These are phyloP conservation scores for Dromiciops gliroides DNA, from an alignment of 2,113 vertebrate species.

Conservation along the genomic window DNA sequence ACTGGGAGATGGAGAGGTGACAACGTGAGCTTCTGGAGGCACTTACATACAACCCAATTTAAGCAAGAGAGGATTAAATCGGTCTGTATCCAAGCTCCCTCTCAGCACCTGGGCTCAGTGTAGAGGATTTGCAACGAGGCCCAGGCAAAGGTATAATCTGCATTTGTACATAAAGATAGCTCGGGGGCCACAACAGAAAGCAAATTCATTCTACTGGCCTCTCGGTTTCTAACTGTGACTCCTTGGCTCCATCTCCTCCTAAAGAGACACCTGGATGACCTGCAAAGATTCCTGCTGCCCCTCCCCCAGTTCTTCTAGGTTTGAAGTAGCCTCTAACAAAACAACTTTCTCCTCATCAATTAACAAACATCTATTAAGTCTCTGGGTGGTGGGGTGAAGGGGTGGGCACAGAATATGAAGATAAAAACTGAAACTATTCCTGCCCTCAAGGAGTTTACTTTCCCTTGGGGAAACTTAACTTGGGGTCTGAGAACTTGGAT, in stretches of 20 bases:
- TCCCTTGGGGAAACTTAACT: background rate
- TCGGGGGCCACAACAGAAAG: background rate
- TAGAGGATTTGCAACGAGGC: background rate
- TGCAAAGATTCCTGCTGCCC: background rate
- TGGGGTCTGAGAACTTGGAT: background rate
- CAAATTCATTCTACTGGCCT: background rate
- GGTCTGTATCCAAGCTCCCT: background rate
- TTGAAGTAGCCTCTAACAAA: background rate
- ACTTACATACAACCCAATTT: background rate
- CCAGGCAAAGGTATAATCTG: background rate
- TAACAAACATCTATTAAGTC: background rate
- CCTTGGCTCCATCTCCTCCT: background rate
- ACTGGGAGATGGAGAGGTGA: background rate
- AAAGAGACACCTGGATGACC: background rate
- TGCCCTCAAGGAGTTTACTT: background rate
- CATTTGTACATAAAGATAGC: background rate
- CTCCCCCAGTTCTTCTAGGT: background rate
- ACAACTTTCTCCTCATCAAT: background rate
- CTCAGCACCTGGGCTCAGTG: background rate
- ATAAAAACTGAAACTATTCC: background rate
- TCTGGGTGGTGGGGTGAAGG: background rate
- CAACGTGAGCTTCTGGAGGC: background rate
- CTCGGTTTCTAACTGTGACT: background rate
- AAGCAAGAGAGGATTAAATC: background rate
- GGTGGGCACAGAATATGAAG: background rate